Conservation (phyloP, 2,888 invertebrate species). For the Tachina grossa region DNA sequence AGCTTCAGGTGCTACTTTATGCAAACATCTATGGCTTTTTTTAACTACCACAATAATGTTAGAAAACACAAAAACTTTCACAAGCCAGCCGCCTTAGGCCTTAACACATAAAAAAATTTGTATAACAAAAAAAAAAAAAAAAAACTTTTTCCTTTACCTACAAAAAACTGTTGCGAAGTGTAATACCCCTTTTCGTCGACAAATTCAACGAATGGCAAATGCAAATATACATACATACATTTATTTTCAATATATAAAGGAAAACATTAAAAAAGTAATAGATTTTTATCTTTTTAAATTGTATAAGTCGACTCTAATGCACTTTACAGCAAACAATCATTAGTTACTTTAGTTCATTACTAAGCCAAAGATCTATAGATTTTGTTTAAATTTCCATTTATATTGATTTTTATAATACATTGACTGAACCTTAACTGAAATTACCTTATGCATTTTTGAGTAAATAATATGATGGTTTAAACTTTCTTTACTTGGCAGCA, state of each 20-base stretch:
- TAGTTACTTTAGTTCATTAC: too few relatives aligned
- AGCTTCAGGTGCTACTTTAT: slow-evolving; percentile 71
- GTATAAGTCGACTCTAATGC: neutral
- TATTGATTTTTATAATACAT: too few relatives aligned
- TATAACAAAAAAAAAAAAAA: neutral
- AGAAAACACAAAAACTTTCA: slow-evolving; percentile 57
- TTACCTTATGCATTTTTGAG: too few relatives aligned
- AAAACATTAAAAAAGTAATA: neutral
- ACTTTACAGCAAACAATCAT: neutral
- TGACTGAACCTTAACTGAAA: too few relatives aligned
- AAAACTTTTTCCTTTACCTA: slow-evolving; percentile 45
- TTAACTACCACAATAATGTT: slow-evolving; percentile 52
- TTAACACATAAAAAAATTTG: slow-evolving; percentile 40
- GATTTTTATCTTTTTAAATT: neutral
- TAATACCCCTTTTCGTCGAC: slow-evolving; percentile 29
- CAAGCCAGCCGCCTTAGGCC: slow-evolving; percentile 64
- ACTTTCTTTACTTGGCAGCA: too few relatives aligned
- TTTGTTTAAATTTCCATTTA: too few relatives aligned
- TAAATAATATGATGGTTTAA: too few relatives aligned
- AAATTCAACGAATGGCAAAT: slow-evolving; percentile 65
- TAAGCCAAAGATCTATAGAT: too few relatives aligned
- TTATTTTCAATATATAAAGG: neutral
- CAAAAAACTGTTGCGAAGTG: slow-evolving; percentile 43
- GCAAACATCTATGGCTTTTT: slow-evolving; percentile 62
- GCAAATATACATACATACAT: slow-evolving; percentile 45